These are phyloP conservation scores for Heliconius congener DNA, from an alignment of 1,140 invertebrate genomes.

Conservation along the genomic window DNA sequence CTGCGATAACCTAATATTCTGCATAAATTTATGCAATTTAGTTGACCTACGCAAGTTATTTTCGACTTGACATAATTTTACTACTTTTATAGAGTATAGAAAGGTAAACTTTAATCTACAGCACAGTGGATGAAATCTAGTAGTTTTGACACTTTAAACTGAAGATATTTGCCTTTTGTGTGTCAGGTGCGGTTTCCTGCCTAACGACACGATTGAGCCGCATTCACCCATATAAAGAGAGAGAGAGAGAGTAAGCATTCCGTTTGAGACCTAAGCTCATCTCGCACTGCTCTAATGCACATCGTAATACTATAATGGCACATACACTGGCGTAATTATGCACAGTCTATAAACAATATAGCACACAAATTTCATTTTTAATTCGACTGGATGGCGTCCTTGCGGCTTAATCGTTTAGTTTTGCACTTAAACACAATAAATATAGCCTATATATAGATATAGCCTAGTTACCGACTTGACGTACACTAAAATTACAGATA, in stretches of 20 bases:
- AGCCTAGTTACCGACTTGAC: neutral
- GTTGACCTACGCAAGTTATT: neutral
- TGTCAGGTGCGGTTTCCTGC: constrained; percentile 79
- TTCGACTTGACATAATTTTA: neutral
- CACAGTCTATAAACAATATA: constrained; percentile 21
- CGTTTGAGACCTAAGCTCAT: constrained; percentile 35
- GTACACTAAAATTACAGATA: neutral
- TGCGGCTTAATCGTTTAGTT: constrained; percentile 50
- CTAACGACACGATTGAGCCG: constrained; percentile 77
- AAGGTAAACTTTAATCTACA: too few relatives aligned
- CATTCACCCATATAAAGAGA: constrained; percentile 68
- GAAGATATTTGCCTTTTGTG: constrained; percentile 41
- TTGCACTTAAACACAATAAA: constrained; percentile 24
- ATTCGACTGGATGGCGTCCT: neutral
- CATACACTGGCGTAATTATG: constrained; percentile 31
- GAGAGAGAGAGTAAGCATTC: constrained; percentile 67
- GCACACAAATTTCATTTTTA: neutral
- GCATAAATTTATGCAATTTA: neutral
- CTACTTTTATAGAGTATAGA: too few relatives aligned
- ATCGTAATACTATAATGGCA: constrained; percentile 30
- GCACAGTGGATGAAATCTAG: neutral
- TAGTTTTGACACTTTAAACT: neutral
- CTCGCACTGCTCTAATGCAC: constrained; percentile 42
- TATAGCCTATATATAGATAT: neutral
- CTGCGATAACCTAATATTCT: neutral